Conservation (phyloP, 37 sponge, comb jelly and placozoan genomes). For the Lycopodina hypogea region DNA sequence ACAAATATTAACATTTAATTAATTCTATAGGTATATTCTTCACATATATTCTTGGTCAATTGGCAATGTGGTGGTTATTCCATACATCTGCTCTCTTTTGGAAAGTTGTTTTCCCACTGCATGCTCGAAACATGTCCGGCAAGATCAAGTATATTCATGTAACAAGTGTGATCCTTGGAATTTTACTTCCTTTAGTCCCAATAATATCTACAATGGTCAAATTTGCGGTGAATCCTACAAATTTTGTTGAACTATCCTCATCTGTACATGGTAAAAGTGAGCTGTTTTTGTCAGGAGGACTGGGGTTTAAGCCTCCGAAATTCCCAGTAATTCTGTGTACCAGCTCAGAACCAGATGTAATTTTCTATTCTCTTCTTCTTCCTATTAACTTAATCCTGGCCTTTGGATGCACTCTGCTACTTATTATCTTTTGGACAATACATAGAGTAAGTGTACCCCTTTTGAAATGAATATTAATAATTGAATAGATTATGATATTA, state of each 20-base stretch:
- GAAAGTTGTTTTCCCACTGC: constrained; percentile 11
- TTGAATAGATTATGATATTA: too few relatives aligned
- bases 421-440: constrained; percentile 21
- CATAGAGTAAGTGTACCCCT: too few relatives aligned
- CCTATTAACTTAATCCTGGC: constrained; percentile 11
- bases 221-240: background rate
- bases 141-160: constrained; percentile 38
- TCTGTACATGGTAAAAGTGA: too few relatives aligned
- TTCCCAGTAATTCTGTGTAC: constrained; percentile 3
- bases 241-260: background rate
- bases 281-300: background rate
- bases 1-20: background rate
- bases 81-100: constrained; percentile 27
- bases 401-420: constrained; percentile 8
- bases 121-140: background rate
- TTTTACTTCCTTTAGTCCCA: constrained; percentile 33
- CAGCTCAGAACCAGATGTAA: background rate
- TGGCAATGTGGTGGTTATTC: constrained; percentile 34
- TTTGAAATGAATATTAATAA: too few relatives aligned
- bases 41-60: constrained; percentile 16
- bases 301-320: background rate
- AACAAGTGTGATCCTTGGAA: constrained; percentile 15
- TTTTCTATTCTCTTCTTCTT: constrained; percentile 13
- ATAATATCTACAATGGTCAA: background rate
- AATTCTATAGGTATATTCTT: constrained; percentile 21